Evolutionary conservation across 2,113 vertebrate genomes (phyloP).

Genomic region (Labeo catla): DNA sequence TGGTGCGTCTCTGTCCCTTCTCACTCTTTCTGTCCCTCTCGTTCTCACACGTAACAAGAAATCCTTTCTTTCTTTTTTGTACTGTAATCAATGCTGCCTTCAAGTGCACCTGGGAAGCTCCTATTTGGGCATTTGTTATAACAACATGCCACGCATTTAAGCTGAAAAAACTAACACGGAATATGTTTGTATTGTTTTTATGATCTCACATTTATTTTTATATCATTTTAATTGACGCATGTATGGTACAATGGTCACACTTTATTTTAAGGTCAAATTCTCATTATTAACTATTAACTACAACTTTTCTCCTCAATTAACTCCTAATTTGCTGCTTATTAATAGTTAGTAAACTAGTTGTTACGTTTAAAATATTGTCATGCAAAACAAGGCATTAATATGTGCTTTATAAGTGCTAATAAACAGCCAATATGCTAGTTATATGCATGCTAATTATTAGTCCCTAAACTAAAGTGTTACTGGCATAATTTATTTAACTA

Average conservation of each 20-base stretch:
- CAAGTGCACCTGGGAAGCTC: slow-evolving; percentile 13
- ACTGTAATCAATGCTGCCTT: background rate
- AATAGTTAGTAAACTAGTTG: background rate
- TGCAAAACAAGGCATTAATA: no score
- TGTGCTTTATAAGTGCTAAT: no score
- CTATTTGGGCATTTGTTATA: background rate
- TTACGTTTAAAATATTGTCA: no score
- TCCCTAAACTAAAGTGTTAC: no score
- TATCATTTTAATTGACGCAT: background rate
- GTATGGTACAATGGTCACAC: background rate
- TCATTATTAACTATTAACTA: no score
- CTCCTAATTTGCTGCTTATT: background rate
- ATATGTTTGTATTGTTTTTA: background rate
- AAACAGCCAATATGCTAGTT: no score
- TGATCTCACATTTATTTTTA: background rate
- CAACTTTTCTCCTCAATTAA: background rate
- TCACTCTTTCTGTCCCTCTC: slow-evolving; percentile 28
- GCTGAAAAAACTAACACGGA: background rate
- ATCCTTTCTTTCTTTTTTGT: background rate
- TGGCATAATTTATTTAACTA: no score
- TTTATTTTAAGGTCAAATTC: background rate
- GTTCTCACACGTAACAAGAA: slow-evolving; percentile 5
- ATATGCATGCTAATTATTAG: no score
- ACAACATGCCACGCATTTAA: background rate
- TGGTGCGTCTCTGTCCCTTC: slow-evolving; percentile 61